Evolutionary conservation across 2,888 invertebrate species (phyloP).

Genomic region (Pyrrhia umbra): DNA sequence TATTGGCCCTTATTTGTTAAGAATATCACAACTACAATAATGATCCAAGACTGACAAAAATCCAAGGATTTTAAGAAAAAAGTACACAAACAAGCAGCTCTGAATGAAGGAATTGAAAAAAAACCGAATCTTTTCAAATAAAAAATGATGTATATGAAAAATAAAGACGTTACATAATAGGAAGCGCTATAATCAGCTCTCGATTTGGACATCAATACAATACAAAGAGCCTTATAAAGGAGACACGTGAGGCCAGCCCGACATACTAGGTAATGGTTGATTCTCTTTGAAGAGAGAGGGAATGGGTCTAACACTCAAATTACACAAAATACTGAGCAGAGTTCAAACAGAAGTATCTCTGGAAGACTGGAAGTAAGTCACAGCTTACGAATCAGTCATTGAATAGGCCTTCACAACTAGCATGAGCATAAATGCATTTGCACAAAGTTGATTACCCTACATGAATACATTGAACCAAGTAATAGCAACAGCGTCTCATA

Average conservation of each 20-base stretch:
- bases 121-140: constrained; percentile 9
- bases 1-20: background rate
- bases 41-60: background rate
- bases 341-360: no score
- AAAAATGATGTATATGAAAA: constrained; percentile 9
- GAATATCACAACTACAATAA: constrained; percentile 11
- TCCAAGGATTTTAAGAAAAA: background rate
- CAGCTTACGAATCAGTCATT: background rate
- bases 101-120: constrained; percentile 37
- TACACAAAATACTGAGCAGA: no score
- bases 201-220: constrained; percentile 27
- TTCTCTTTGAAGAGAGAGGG: background rate
- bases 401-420: background rate
- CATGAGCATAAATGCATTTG: constrained; percentile 19
- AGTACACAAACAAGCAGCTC: background rate
- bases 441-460: constrained; percentile 7
- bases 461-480: constrained; percentile 28
- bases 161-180: constrained; percentile 22
- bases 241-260: constrained; percentile 1
- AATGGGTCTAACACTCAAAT: no score
- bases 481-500: constrained; percentile 11
- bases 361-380: no score
- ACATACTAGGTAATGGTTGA: background rate
- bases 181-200: constrained; percentile 7
- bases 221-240: constrained; percentile 13